Base-by-base conservation (phyloP, 1,140 invertebrate genomes). In the Arctopsyche grandis region DNA sequence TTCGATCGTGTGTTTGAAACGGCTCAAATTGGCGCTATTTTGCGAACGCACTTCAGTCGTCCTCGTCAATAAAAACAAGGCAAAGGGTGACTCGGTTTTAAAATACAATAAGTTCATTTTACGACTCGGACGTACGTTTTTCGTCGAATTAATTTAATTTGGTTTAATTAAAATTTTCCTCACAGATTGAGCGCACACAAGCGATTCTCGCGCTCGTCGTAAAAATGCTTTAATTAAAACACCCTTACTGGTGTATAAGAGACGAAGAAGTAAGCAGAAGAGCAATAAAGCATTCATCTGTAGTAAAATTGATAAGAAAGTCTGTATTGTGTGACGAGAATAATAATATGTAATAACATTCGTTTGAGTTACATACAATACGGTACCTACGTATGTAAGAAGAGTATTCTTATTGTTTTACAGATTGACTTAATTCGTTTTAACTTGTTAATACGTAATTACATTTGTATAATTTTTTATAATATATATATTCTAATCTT, bases 101-200 rank as follows among this genome's bases (percentile, higher is more conserved):
- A 52, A 60, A 60, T 60, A 21, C 56, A 60, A 60, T 60, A 60
- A 60, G 19, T 19, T 60, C 19, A 60, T 60, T 60, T 16, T 19
- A 19, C 56, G 56, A 21, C 48, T 52, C 10, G 48, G 9, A 19
- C 56, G 56, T 60, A 21, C 21, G 56, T 19, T 19, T 60, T 60
- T 60, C 16, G 56, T 1, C 14, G 56, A 60, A 60, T 21, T 5
- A 60, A 60, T 60, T 60, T 60, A 60, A 60, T 60, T 60, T 19
- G 56, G 56, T 21, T 60, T 60, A 60, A 60, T 60, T 60, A 60
- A 60, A 60, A 60, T 19, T 60, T 60, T 21, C 21, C 56, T 60
- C 56, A 38, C 29, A 38, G 29, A 38, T 38, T 38, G 29, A 21
- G 56, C n/a, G 9, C 9, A 60, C 21, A 60, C 56, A 19, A 60